phyloP scores from a whole-genome alignment of 2,113 vertebrate genomes.

The Mesitornis unicolor region DNA sequence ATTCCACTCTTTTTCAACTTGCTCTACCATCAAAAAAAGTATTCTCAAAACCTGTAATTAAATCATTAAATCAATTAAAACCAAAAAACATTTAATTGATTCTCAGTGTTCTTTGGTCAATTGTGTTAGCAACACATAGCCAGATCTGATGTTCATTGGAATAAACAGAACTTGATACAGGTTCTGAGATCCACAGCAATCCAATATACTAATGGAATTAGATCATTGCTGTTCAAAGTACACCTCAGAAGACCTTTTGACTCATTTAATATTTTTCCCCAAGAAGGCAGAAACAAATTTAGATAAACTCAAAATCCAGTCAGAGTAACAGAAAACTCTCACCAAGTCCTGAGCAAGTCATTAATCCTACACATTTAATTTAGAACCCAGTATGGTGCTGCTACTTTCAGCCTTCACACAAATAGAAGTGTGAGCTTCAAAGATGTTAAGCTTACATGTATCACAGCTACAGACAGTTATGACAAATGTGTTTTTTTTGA shows the following conservation, averaged over 20 bases:
- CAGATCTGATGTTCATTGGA: not conserved
- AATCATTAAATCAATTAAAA: not conserved
- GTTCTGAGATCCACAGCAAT: not conserved
- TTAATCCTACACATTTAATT: constrained; percentile 52
- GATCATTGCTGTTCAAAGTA: not conserved
- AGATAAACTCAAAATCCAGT: not conserved
- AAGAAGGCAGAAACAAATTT: not conserved
- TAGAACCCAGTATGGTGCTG: constrained; percentile 29
- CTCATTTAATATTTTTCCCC: not conserved
- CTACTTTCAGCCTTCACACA: not conserved
- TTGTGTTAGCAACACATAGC: not conserved
- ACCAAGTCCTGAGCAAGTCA: constrained; percentile 9
- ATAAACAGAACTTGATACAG: not conserved
- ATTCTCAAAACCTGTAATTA: not conserved
- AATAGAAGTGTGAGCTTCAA: constrained; percentile 19
- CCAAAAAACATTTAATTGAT: not conserved
- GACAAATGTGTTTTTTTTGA: not conserved
- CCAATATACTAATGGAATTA: not conserved
- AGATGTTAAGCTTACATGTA: not conserved
- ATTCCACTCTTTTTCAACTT: not conserved
- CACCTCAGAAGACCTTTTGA: not conserved
- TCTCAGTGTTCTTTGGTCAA: not conserved
- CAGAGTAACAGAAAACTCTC: not conserved
- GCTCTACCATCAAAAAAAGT: not conserved
- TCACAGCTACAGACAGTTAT: not conserved